Evolutionary conservation across 1,140 invertebrate species (phyloP), one percentile per base, ranked within the genome.

Genomic region (Bombus superbus): DNA sequence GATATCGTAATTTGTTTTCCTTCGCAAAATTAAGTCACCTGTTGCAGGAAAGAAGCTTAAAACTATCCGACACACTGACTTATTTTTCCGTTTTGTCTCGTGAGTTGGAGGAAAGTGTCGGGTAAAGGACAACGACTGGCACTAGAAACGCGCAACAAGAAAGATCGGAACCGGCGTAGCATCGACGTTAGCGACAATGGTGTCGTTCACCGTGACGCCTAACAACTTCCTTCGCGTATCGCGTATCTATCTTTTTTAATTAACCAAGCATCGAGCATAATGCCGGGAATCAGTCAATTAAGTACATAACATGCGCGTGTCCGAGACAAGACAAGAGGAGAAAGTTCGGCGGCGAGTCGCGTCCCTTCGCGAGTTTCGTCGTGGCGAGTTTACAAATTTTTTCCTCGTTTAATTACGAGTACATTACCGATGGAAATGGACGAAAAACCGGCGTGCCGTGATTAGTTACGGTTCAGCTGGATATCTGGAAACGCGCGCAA

Each of bases 271-370:
- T 88, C 87, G 81, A 91, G 89, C 91, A 91, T 91, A 83, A 91
- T 91, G 85, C 90, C 89, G 89, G 91, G 86, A 91, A 88, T 91
- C 81, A 84, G 83, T 90, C 89, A 91, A 91, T 92, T 92, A 91
- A 86, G 81, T 79, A 59, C 82, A 40, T 47, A 42, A 35, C 57
- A 66, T 85, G 69, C 47, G 73, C 82, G 76, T 91, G 83, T 90
- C 80, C 81, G 83, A 73, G 78, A 79, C 76, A 81, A 71, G 40
- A 79, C 80, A 81, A 71, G 40, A 62, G 78, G 88, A 86, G 88
- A 89, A 91, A 91, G 88, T 90, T 77, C 53, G 25, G 13, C 40
- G 32, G 32, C 38, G 44, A 28, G 28, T 18, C 71, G 40, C 57
- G 62, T 75, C 80, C 81, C 53, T 84, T 71, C 42, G 76, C 25